Evolutionary conservation across 1,140 invertebrate genomes (phyloP), one percentile per base, ranked within the genome.

Genomic region (Helicoverpa zea): DNA sequence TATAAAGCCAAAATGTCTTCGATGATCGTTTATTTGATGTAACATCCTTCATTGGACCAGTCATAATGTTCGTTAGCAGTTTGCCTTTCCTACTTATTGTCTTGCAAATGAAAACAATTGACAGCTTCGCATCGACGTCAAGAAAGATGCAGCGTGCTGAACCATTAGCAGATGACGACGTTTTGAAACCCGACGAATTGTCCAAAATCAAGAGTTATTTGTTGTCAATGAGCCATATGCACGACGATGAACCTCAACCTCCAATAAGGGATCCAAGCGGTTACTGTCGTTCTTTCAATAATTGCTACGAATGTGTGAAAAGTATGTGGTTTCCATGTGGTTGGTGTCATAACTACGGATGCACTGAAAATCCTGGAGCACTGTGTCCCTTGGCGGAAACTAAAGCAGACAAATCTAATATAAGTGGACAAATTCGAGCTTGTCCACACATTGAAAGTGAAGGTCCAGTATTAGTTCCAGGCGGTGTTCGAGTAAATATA

Each of bases 341-440:
- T 0, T 90, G 88, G 87, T 88, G 87, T 63, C 86, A 89, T 52
- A 72, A 87, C 30, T 83, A 74, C 56, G 88, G 88, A n/a, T 89
- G 88, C 35, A 85, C 85, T 5, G 66, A 84, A 56, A 79, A 78
- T 49, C 63, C 83, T 18, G 58, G 78, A 5, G 75, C 51, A 3
- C 30, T 87, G 10, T 89, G 88, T 23, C 85, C 85, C 9, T 13
- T 12, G 10, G 30, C 35, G 1, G n/a, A 35, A 35, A 82, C 43
- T 18, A 29, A 58, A 77, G 75, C 43, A 9, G 54, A 73, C 18
- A 73, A 29, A 30, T 68, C 47, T 0, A 76, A 80, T 52, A 56
- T 77, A 16, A 61, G 56, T 13, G 61, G 63, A 73, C 58, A 18
- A 13, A 54, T 66, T 52, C 59, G 56, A 43, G 58, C 2, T 2